Base-by-base conservation (phyloP, 2,888 invertebrate genomes). In the Schrankia costaestrigalis region DNA sequence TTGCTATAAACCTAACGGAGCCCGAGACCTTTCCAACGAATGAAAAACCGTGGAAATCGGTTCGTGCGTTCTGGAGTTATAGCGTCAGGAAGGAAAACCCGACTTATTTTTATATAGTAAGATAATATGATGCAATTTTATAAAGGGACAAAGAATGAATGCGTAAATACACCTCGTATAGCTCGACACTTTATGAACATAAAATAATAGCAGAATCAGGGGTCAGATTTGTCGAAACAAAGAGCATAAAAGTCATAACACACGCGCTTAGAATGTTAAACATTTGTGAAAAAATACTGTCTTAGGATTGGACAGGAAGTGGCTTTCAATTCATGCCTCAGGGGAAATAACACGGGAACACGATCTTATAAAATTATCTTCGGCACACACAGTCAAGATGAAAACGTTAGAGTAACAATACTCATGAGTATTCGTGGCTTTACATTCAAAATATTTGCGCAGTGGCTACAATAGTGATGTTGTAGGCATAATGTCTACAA, bases 321-420 rank as follows among this genome's bases (percentile, higher is more conserved):
- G 49, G 42, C 53, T 66, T 61, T 54, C 55, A 56, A 62, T 58
- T 60, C 51, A 38, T 28, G 43, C 36, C 69, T 50, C 67, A 7
- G 18, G 71, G 66, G 65, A 70, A 71, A 67, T 68, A 65, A 69
- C 56, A 49, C 35, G 37, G 41, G 41, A 44, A 41, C 51, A 38
- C 39, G 50, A 56, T 53, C 52, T 50, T 35, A 48, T 42, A 52
- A 60, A 56, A 63, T 63, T 61, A 61, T 62, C 55, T 56, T 50
- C 11, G 44, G 41, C 41, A 51, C 40, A 47, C 42, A 45, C 29
- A 46, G 30, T 29, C 29, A 24, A 34, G 32, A 45, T 39, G 32
- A 33, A 33, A 10, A 23, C 22, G 43, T 38, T 46, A 45, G 26
- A 31, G 39, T 36, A 55, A 54, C 49, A 54, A 37, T 41, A 31